phyloP scores from a whole-genome alignment of 2,113 vertebrate species.

The Siphamia tubifer region DNA sequence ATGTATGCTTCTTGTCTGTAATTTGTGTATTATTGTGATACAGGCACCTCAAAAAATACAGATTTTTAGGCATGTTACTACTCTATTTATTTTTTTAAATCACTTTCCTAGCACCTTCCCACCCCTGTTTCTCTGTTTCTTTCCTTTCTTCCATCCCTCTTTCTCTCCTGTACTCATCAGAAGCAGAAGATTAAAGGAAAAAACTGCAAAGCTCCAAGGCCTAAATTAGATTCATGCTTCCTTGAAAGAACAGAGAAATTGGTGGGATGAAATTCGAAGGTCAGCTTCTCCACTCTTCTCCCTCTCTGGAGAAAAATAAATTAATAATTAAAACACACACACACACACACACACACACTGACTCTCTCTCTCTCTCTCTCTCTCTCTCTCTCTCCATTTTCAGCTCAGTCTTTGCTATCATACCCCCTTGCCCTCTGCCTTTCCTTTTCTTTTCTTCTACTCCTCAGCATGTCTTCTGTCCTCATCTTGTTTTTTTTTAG shows the following conservation, averaged over 20 bases:
- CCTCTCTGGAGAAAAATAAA: constrained; percentile 35
- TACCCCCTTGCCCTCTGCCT: not conserved
- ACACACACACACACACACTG: not conserved
- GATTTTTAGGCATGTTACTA: not conserved
- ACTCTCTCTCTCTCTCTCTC: not conserved
- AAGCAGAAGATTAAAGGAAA: constrained; percentile 74
- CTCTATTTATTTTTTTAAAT: constrained; percentile 18
- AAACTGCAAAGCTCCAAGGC: constrained; percentile 58
- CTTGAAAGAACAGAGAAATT: constrained; percentile 76
- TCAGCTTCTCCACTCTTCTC: constrained; percentile 52
- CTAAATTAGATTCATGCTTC: constrained; percentile 79
- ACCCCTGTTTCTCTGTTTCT: not conserved
- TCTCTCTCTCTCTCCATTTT: too few species aligned
- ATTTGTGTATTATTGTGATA: constrained; percentile 36
- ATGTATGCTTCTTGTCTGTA: constrained; percentile 16
- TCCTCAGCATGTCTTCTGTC: not conserved
- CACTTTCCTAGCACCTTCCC: not conserved
- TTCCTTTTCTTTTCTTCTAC: not conserved
- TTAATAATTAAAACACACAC: constrained; percentile 18
- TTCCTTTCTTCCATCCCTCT: not conserved
- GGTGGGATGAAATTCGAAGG: constrained; percentile 73
- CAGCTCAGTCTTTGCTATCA: not conserved
- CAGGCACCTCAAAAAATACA: constrained; percentile 17
- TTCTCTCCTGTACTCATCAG: constrained; percentile 63
- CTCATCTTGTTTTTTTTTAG: not conserved